phyloP scores from a whole-genome alignment of 2,888 invertebrate genomes.

The Noctua pronuba region DNA sequence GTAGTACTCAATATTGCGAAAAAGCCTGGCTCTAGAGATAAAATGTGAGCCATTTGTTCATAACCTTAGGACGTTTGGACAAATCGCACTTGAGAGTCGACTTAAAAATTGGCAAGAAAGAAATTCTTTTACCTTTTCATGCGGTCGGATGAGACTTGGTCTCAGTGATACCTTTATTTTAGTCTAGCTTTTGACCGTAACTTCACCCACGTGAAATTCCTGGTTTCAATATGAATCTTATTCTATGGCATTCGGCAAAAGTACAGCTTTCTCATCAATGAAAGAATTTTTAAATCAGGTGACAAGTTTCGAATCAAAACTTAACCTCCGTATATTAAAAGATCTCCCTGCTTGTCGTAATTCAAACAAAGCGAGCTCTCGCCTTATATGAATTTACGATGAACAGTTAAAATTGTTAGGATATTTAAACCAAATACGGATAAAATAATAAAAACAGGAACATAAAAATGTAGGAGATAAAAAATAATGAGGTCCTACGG shows the following conservation, averaged over 20 bases:
- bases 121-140: neutral
- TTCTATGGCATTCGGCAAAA: neutral
- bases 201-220: neutral
- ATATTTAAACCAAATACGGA: neutral
- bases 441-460: neutral
- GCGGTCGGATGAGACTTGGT: neutral
- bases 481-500: neutral
- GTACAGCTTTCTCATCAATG: neutral
- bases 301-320: neutral
- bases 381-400: neutral
- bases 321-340: neutral
- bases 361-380: neutral
- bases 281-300: neutral
- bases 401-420: neutral
- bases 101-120: constrained; percentile 5
- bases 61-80: constrained; percentile 24
- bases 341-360: neutral
- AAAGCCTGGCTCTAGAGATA: constrained; percentile 51
- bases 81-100: constrained; percentile 22
- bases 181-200: neutral
- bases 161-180: too few species aligned
- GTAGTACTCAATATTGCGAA: constrained; percentile 49
- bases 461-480: neutral
- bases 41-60: constrained; percentile 50
- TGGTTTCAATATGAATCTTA: neutral